Evolutionary conservation across 2,888 invertebrate species (phyloP), one percentile per base, ranked within the genome.

Genomic region (Griposia aprilina): DNA sequence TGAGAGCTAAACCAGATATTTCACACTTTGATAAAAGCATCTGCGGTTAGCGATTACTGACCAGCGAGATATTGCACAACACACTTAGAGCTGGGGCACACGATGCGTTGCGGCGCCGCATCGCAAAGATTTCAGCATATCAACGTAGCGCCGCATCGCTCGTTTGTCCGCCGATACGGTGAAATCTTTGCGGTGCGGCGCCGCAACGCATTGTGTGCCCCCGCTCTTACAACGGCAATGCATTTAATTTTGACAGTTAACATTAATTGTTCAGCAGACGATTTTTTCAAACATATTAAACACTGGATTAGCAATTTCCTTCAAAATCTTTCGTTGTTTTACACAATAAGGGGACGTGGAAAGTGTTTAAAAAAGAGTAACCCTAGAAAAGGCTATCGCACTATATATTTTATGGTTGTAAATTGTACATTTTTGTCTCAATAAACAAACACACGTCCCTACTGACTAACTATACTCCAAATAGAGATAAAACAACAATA

Each of bases 401-500:
- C 41, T 41, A 41, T 5, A 41, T 7, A 41, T 41, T 41, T 41
- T 41, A 41, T 45, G n/a, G 17, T 45, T n/a, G 3, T 45, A 26
- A 74, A 8, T 30, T 15, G 15, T 41, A 60, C 6, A 30, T 11
- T 67, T 62, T 55, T 10, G 2, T 60, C 17, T 30, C 26, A 48
- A 84, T 72, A 62, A 20, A 76, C 70, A 70, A 69, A 84, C 74
- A 65, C 13, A 84, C n/a, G 55, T 52, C 10, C 23, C 62, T n/a
- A 55, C 36, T 30, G 36, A 52, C n/a, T 30, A 71, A 50, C 52
- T 63, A 59, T 48, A 63, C 11, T 63, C 13, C 17, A 48, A 59
- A 72, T 63, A 85, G 11, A 76, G 82, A 85, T 85, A 85, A 85
- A 79, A 85, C 50, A 67, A 69, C 55, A 74, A 85, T 75, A 76